These are phyloP conservation scores for Drosophila ambigua DNA, from an alignment of 1,140 invertebrate species.

Conservation along the genomic window DNA sequence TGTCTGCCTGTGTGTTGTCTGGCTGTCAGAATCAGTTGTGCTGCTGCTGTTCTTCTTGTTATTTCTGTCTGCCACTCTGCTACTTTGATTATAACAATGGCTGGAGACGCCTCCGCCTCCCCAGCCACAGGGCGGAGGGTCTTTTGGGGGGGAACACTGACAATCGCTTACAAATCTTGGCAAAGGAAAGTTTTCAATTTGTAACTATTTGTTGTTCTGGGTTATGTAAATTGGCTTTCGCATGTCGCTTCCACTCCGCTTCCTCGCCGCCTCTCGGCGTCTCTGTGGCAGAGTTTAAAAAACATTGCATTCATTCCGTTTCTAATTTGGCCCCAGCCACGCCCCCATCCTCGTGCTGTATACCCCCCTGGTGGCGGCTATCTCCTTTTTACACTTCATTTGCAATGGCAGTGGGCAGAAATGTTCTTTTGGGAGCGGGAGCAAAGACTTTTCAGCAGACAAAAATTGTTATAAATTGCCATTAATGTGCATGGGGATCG, in stretches of 20 bases:
- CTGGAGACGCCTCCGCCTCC: background rate
- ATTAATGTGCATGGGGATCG: conserved; percentile 59
- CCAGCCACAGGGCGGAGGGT: background rate
- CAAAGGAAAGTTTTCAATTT: conserved; percentile 79
- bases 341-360: background rate
- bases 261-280: conserved; percentile 10
- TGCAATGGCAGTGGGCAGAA: conserved; percentile 56
- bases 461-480: conserved; percentile 65
- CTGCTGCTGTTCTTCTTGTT: conserved; percentile 64
- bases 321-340: conserved; percentile 29
- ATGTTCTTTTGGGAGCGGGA: conserved; percentile 22
- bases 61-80: conserved; percentile 54
- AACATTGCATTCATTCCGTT: conserved; percentile 14
- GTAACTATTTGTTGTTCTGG: conserved; percentile 81
- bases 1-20: conserved; percentile 19
- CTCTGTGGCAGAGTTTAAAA: too few species aligned
- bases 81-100: conserved; percentile 81
- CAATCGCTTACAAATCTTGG: conserved; percentile 80
- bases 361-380: conserved; percentile 20
- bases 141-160: conserved; percentile 27
- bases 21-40: conserved; percentile 64
- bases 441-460: conserved; percentile 23
- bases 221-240: conserved; percentile 79
- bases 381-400: conserved; percentile 76
- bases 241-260: conserved; percentile 45